A percentile compares a stretch with the other conserved stretches of the same genome.
Evolutionary conservation across 2,113 vertebrate species (phyloP).

Genomic region (Rhabdornis inornatus): DNA sequence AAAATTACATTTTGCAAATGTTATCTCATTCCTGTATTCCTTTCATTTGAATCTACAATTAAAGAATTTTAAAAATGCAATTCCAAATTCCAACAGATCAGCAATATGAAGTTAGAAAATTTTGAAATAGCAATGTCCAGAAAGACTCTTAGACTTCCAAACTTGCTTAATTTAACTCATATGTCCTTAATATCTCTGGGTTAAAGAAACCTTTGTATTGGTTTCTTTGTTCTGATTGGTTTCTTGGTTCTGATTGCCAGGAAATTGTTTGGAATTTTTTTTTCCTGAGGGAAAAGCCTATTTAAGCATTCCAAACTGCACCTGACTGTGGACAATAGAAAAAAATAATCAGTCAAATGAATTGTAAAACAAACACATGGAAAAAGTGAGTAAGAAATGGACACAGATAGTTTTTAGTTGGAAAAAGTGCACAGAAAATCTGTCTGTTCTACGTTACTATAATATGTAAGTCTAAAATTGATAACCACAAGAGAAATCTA

Average conservation of each 20-base stretch:
- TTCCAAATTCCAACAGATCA: not conserved
- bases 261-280: not conserved
- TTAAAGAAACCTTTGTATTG: slow-evolving; percentile 28
- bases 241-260: not conserved
- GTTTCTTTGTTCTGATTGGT: not conserved
- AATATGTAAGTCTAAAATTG: not conserved
- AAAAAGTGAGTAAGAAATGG: not conserved
- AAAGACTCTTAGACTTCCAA: not conserved
- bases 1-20: slow-evolving; percentile 54
- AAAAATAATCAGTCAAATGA: not conserved
- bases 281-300: not conserved
- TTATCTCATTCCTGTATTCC: slow-evolving; percentile 10
- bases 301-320: not conserved
- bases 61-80: not conserved
- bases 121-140: slow-evolving; percentile 30
- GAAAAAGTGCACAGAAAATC: not conserved
- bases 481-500: not conserved
- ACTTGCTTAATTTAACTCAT: slow-evolving; percentile 5
- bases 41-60: slow-evolving; percentile 35
- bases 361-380: not conserved
- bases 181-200: not conserved
- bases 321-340: not conserved
- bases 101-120: not conserved
- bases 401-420: not conserved
- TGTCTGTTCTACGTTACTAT: not conserved